Base-by-base conservation (phyloP, 1,140 invertebrate genomes). In the Spodoptera litura region DNA sequence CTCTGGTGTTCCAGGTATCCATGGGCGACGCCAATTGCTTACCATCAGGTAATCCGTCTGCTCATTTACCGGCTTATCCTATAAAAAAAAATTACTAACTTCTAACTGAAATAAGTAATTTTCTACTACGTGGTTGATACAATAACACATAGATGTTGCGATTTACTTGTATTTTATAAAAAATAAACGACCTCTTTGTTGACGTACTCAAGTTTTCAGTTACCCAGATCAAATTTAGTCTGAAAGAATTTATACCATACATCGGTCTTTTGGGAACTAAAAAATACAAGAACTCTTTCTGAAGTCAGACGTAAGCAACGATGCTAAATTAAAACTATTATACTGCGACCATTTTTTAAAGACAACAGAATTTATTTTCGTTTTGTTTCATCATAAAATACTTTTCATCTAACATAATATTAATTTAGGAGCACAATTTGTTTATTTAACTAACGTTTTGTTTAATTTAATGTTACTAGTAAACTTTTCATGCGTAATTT, bases 251-350 rank as follows among this genome's bases (percentile, higher is more conserved):
- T 64, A 64, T 44, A 35, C 35, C 61, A 44, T 12, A 64, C 56
- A 59, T 15, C n/a, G 15, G 31, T 64, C 61, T n/a, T 64, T 2
- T 15, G 61, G 61, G 64, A 51, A 51, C 44, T 8, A 12, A 51
- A 68, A 20, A 68, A 68, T 68, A 68, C 10, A 68, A 68, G 51
- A 68, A 31, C 25, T 15, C 12, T 10, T 68, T 68, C 20, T 6
- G 44, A 68, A 68, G 49, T 52, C 20, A 68, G 44, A 51, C 64
- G 20, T 68, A 68, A 68, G 49, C 64, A 44, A 68, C 44, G 49
- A 68, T 51, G 20, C n/a, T 52, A 68, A 68, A 68, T 68, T 68
- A 68, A 68, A 68, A 68, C 64, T 68, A 68, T 68, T 52, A 68
- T 68, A 25, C 64, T 68, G 12, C 20, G 44, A 52, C 44, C 64